A percentile compares a stretch with the other conserved stretches of the same genome.
These are phyloP conservation scores for Chrysomallon squamiferum DNA, from an alignment of 1,140 invertebrate genomes.

Conservation along the genomic window DNA sequence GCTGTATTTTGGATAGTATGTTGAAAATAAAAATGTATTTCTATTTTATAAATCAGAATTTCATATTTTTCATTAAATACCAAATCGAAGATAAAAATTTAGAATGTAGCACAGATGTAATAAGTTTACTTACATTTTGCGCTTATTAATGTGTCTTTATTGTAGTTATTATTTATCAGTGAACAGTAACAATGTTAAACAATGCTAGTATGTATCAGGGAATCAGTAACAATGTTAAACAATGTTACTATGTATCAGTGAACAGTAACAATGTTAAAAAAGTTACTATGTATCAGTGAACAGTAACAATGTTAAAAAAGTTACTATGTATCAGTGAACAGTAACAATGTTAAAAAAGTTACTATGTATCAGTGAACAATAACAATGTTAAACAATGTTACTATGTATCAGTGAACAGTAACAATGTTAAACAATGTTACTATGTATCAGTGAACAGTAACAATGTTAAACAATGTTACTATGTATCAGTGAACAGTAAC, in stretches of 20 bases:
- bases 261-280: too few species aligned
- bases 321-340: too few species aligned
- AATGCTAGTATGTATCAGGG: neutral
- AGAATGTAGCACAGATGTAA: neutral
- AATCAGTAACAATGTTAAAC: neutral
- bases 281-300: too few species aligned
- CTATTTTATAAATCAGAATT: neutral
- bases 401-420: too few species aligned
- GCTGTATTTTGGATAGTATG: neutral
- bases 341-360: too few species aligned
- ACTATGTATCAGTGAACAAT: too few species aligned
- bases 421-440: too few species aligned
- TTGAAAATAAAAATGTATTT: neutral
- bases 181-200: neutral
- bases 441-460: too few species aligned
- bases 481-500: too few species aligned
- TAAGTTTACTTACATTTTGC: neutral
- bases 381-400: too few species aligned
- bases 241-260: neutral
- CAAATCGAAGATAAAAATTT: neutral
- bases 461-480: too few species aligned
- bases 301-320: too few species aligned
- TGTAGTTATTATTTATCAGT: neutral
- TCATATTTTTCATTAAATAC: neutral
- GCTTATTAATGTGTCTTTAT: neutral